Conservation (phyloP, 2,888 invertebrate genomes). For the Chrysotoxum bicinctum region DNA sequence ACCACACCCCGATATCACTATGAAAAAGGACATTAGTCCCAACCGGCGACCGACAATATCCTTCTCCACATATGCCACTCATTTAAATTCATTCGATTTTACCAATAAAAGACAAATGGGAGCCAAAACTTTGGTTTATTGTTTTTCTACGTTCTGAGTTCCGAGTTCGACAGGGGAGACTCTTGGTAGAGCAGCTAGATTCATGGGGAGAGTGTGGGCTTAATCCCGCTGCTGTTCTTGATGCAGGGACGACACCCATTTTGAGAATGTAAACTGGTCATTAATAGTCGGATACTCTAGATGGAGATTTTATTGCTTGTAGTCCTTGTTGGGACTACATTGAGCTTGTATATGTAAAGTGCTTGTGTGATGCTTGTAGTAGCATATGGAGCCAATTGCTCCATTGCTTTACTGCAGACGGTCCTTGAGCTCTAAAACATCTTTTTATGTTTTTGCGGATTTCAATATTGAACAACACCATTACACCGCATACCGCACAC, state of each 20-base stretch:
- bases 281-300: conserved; percentile 73
- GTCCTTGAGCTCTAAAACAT: conserved; percentile 69
- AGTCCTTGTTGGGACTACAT: conserved; percentile 52
- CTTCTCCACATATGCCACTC: conserved; percentile 73
- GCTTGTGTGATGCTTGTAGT: conserved; percentile 7
- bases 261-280: conserved; percentile 74
- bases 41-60: conserved; percentile 73
- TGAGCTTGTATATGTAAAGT: not conserved
- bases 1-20: conserved; percentile 13
- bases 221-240: conserved; percentile 58
- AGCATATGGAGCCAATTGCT: conserved; percentile 61
- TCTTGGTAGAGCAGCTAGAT: conserved; percentile 3
- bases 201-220: not conserved
- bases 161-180: conserved; percentile 29
- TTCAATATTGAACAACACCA: conserved; percentile 41
- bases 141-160: conserved; percentile 72
- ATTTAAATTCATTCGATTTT: conserved; percentile 74
- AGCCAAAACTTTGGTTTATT: conserved; percentile 74
- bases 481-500: not conserved
- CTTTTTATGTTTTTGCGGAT: conserved; percentile 69
- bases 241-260: conserved; percentile 73
- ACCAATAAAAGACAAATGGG: conserved; percentile 74
- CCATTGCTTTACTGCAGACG: conserved; percentile 49
- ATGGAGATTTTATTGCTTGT: conserved; percentile 72
- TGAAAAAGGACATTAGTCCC: conserved; percentile 67